These are phyloP conservation scores for Danaus chrysippus DNA, from an alignment of 2,888 invertebrate genomes.

Conservation along the genomic window DNA sequence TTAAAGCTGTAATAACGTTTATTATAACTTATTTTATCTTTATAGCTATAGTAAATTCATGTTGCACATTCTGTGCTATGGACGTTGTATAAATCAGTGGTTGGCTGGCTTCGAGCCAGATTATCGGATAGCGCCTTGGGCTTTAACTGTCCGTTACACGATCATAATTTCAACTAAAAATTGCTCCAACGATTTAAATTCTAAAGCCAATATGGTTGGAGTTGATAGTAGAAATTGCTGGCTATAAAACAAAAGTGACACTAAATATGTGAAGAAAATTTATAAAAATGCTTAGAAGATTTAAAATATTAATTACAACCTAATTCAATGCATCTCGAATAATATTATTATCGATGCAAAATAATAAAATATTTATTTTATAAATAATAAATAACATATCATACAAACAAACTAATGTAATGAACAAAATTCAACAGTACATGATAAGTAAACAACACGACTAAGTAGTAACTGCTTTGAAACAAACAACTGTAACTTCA, in stretches of 20 bases:
- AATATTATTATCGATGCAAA: no score
- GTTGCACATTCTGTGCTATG: conserved; percentile 14
- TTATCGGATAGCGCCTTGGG: conserved; percentile 38
- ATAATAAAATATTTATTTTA: no score
- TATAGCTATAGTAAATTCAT: no score
- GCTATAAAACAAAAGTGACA: background rate
- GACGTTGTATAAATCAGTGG: conserved; percentile 56
- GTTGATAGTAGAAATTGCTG: conserved; percentile 2
- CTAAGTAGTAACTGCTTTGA: conserved; percentile 18
- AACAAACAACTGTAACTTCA: conserved; percentile 23
- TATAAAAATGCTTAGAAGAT: background rate
- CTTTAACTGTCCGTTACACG: conserved; percentile 46
- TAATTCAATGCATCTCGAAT: no score
- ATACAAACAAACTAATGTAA: no score
- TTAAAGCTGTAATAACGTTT: no score
- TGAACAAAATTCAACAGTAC: no score
- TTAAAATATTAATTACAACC: no score
- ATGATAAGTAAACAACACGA: conserved; percentile 24
- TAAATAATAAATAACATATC: no score
- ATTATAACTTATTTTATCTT: no score
- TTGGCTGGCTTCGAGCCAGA: conserved; percentile 57
- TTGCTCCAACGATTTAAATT: conserved; percentile 19
- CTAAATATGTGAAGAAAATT: background rate
- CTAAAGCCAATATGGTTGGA: conserved; percentile 1
- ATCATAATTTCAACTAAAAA: conserved; percentile 35